Evolutionary conservation across 64 coral and sea anemone species (phyloP).

Genomic region (Platygyra sinensis): DNA sequence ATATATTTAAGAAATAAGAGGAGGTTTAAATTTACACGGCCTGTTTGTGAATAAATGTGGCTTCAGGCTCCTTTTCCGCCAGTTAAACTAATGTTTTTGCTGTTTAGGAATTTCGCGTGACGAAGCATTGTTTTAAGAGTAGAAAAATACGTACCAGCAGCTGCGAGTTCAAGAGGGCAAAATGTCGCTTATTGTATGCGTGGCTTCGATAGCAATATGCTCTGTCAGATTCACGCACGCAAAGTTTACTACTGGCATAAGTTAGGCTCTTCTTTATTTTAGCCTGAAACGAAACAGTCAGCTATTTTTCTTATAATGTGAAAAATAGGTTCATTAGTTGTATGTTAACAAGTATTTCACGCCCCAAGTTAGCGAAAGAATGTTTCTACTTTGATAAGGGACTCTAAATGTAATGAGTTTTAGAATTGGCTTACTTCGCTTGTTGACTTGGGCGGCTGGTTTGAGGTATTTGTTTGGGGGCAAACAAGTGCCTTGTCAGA

Average conservation of each 20-base stretch:
- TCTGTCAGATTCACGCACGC: not conserved
- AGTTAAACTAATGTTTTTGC: not conserved
- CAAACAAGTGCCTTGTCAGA: not conserved
- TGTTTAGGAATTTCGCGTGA: not conserved
- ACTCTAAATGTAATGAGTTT: not conserved
- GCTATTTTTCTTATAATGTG: too few species aligned
- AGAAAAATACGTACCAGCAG: not conserved
- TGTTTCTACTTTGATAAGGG: not conserved
- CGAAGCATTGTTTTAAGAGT: not conserved
- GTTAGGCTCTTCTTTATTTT: too few species aligned
- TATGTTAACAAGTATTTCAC: not conserved
- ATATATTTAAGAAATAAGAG: too few species aligned
- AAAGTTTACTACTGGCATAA: not conserved
- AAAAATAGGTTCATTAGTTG: too few species aligned
- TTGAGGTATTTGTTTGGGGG: too few species aligned
- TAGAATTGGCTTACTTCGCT: not conserved
- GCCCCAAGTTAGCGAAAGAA: not conserved
- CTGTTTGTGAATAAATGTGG: too few species aligned
- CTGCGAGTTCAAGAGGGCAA: not conserved
- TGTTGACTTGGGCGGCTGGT: not conserved
- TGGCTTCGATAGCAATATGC: not conserved
- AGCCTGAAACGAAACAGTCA: too few species aligned
- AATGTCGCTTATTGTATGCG: not conserved
- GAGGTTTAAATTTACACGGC: too few species aligned
- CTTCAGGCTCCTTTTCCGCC: not conserved